Conservation (phyloP, 2,888 invertebrate species). For the Antheraea yamamai region DNA sequence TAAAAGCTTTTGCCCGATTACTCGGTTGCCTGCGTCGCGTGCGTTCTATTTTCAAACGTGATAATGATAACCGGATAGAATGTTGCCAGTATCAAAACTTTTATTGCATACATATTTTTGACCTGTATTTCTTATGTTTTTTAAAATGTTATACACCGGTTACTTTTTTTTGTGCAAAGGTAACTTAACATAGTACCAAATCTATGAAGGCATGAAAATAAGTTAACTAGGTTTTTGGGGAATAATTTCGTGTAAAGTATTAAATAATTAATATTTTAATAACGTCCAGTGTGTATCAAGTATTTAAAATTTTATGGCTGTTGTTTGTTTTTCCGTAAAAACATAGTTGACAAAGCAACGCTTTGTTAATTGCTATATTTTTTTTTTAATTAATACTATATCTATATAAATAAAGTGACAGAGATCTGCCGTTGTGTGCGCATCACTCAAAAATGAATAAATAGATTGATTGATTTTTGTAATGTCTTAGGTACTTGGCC, state of each 20-base stretch:
- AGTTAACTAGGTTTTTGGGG: background rate
- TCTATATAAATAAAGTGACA: too few relatives aligned
- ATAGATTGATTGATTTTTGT: too few relatives aligned
- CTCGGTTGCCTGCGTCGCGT: constrained; percentile 76
- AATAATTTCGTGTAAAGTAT: background rate
- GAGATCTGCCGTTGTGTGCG: too few relatives aligned
- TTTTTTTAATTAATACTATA: too few relatives aligned
- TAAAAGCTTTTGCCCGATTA: constrained; percentile 80
- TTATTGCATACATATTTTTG: constrained; percentile 23
- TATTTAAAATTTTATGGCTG: too few relatives aligned
- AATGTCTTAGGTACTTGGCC: too few relatives aligned
- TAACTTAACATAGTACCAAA: background rate
- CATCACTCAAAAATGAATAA: too few relatives aligned
- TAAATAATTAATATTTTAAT: too few relatives aligned
- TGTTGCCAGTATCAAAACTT: constrained; percentile 33
- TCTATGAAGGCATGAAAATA: background rate
- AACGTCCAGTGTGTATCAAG: too few relatives aligned
- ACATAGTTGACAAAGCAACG: too few relatives aligned
- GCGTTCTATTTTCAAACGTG: constrained; percentile 80
- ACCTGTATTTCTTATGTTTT: background rate
- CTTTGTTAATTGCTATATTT: too few relatives aligned
- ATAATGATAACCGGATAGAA: constrained; percentile 77
- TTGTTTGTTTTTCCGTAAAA: too few relatives aligned
- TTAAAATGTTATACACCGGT: background rate
- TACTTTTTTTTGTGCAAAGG: background rate